Conservation (phyloP, 1,140 invertebrate genomes). For the Goniozus legneri region DNA sequence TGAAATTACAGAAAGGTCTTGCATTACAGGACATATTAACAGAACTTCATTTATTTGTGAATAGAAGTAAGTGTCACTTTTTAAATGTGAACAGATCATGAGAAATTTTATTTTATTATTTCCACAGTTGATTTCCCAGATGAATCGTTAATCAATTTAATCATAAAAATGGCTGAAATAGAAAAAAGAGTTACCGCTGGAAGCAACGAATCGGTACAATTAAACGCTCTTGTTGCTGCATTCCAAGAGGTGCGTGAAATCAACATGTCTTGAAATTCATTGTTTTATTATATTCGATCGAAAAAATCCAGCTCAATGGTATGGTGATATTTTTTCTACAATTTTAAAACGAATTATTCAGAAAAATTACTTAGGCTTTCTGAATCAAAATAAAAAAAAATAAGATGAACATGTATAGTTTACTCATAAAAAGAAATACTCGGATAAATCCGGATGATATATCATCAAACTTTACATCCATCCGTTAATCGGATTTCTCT, state of each 20-base stretch:
- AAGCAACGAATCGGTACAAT: constrained; percentile 78
- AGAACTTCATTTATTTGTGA: constrained; percentile 80
- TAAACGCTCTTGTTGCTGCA: constrained; percentile 75
- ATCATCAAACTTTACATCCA: too few relatives aligned
- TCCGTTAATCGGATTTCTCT: too few relatives aligned
- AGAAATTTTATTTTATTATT: constrained; percentile 16
- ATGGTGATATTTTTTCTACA: too few relatives aligned
- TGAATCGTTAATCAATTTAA: constrained; percentile 67
- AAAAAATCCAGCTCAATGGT: too few relatives aligned
- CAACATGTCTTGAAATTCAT: too few relatives aligned
- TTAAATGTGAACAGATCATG: neutral
- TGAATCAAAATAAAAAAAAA: too few relatives aligned
- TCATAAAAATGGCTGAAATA: constrained; percentile 79
- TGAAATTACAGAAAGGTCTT: constrained; percentile 84
- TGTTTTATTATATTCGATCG: too few relatives aligned
- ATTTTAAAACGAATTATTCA: too few relatives aligned
- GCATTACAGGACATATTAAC: constrained; percentile 87
- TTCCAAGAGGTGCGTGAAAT: constrained; percentile 70
- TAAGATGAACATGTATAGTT: too few relatives aligned
- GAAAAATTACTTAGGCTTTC: too few relatives aligned
- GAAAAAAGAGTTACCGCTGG: constrained; percentile 76
- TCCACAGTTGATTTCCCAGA: constrained; percentile 80
- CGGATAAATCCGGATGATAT: too few relatives aligned
- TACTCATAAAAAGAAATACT: too few relatives aligned
- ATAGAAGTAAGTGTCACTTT: constrained; percentile 70